These are phyloP conservation scores for Drosophila buzzatii DNA, from an alignment of 2,888 invertebrate species.

Conservation along the genomic window DNA sequence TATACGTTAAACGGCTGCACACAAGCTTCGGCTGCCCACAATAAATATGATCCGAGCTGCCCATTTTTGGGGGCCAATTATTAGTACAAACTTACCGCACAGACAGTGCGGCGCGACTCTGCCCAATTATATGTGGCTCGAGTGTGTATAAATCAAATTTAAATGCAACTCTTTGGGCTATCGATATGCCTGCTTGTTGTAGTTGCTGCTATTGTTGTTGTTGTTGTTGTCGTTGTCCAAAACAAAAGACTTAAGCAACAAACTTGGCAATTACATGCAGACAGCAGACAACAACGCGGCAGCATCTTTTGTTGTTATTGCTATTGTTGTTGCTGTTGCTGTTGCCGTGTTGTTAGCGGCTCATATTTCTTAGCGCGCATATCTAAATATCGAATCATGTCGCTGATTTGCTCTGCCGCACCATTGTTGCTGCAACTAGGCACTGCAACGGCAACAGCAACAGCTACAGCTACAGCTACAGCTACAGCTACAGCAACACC, in stretches of 20 bases:
- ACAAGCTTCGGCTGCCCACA: constrained; percentile 1
- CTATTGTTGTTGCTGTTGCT: constrained; percentile 22
- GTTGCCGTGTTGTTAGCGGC: constrained; percentile 70
- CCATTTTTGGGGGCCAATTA: constrained; percentile 59
- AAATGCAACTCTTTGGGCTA: constrained; percentile 69
- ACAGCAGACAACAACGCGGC: constrained; percentile 55
- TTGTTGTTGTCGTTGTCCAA: constrained; percentile 41
- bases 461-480: constrained; percentile 5
- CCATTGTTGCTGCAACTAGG: constrained; percentile 60
- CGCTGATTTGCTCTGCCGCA: constrained; percentile 76
- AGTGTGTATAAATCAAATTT: constrained; percentile 79
- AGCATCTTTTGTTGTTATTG: constrained; percentile 63
- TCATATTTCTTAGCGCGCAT: constrained; percentile 80
- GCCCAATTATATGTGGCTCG: constrained; percentile 73
- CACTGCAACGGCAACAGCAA: constrained; percentile 29
- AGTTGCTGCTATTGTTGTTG: constrained; percentile 4
- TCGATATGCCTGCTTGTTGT: constrained; percentile 45
- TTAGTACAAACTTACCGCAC: constrained; percentile 34
- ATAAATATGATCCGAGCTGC: constrained; percentile 15
- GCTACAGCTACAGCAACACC: constrained; percentile 28
- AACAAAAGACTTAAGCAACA: constrained; percentile 80
- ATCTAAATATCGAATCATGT: constrained; percentile 81
- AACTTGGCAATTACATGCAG: constrained; percentile 78
- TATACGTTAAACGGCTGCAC: background rate
- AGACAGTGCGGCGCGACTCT: constrained; percentile 68